Conservation (phyloP, 1,140 invertebrate species). For the Procambarus virginalis region DNA sequence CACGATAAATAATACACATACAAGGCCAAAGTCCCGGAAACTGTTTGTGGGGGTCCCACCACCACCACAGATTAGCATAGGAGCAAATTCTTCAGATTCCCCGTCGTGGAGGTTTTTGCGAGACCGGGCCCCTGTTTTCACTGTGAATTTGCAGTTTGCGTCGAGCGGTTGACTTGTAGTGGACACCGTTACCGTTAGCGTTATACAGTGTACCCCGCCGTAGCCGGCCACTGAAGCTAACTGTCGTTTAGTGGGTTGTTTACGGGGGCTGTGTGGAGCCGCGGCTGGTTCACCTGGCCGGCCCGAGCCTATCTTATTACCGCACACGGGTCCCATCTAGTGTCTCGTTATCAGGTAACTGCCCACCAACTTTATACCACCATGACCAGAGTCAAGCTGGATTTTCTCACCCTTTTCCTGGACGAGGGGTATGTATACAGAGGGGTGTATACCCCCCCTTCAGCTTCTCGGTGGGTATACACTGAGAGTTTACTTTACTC, state of each 20-base stretch:
- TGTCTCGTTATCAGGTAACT: neutral
- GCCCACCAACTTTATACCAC: neutral
- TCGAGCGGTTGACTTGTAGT: constrained; percentile 10
- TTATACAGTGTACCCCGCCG: neutral
- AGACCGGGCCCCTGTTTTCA: neutral
- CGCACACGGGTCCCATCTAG: neutral
- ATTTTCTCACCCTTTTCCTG: no score
- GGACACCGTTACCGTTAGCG: neutral
- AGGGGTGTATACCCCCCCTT: no score
- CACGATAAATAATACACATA: no score
- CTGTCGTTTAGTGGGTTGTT: neutral
- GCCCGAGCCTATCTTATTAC: neutral
- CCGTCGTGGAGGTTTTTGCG: neutral
- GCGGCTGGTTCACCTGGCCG: neutral
- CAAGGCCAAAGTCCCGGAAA: no score
- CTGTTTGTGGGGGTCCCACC: no score
- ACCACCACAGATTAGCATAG: neutral
- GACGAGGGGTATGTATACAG: no score
- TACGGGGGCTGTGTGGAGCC: neutral
- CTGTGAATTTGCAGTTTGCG: neutral
- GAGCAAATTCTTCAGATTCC: neutral
- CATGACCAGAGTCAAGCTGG: neutral
- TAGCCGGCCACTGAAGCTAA: neutral
- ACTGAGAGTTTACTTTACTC: no score
- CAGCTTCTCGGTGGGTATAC: no score